phyloP scores from a whole-genome alignment of 2,888 invertebrate genomes.

The Chrysolina haemoptera region DNA sequence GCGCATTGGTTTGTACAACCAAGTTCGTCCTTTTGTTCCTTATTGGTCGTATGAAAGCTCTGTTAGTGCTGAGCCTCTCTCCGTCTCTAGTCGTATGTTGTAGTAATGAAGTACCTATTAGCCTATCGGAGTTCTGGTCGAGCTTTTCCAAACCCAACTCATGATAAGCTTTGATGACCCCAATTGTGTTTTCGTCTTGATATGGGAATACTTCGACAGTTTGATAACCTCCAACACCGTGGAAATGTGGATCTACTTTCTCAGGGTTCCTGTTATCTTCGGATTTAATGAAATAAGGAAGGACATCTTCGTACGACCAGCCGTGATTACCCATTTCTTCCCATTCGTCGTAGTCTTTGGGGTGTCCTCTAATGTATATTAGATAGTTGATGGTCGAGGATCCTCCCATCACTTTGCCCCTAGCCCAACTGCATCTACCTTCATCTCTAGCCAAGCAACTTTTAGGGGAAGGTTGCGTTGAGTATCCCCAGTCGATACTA shows the following conservation, averaged over 20 bases:
- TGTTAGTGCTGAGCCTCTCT: slow-evolving; percentile 75
- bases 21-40: slow-evolving; percentile 72
- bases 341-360: slow-evolving; percentile 78
- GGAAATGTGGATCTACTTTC: slow-evolving; percentile 72
- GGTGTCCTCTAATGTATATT: slow-evolving; percentile 77
- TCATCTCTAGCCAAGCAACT: slow-evolving; percentile 75
- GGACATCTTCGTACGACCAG: slow-evolving; percentile 76
- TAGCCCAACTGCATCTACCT: slow-evolving; percentile 75
- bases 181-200: slow-evolving; percentile 74
- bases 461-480: slow-evolving; percentile 77
- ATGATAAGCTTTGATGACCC: slow-evolving; percentile 75
- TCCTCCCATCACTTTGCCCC: slow-evolving; percentile 80
- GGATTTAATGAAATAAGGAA: slow-evolving; percentile 81
- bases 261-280: slow-evolving; percentile 76
- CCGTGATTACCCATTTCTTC: slow-evolving; percentile 75
- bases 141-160: slow-evolving; percentile 75
- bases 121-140: slow-evolving; percentile 74
- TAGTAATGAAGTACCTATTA: slow-evolving; percentile 76
- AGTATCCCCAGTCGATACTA: slow-evolving; percentile 81
- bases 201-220: slow-evolving; percentile 78
- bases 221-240: slow-evolving; percentile 76
- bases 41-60: slow-evolving; percentile 79
- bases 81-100: slow-evolving; percentile 78
- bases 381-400: slow-evolving; percentile 79
- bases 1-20: slow-evolving; percentile 71